These are phyloP conservation scores for Netelia inedita DNA, from an alignment of 2,888 invertebrate genomes.

Conservation along the genomic window DNA sequence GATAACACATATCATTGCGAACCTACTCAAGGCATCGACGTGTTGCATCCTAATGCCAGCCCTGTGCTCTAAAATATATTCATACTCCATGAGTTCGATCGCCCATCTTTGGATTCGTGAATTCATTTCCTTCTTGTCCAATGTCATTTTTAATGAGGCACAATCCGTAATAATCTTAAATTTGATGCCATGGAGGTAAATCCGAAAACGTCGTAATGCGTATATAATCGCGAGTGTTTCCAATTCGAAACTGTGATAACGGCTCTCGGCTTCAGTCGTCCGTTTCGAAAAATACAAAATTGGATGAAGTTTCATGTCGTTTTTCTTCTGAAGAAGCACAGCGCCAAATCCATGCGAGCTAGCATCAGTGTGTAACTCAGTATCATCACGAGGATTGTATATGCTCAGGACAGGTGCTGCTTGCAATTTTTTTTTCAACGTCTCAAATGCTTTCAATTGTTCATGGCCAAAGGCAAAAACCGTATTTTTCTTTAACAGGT, in stretches of 20 bases:
- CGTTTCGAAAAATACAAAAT: slow-evolving; percentile 78
- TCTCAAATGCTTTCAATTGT: slow-evolving; percentile 71
- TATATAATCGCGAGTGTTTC: slow-evolving; percentile 73
- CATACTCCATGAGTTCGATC: slow-evolving; percentile 71
- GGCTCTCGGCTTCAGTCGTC: slow-evolving; percentile 73
- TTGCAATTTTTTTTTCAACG: slow-evolving; percentile 68
- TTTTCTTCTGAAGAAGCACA: slow-evolving; percentile 78
- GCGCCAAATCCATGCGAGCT: slow-evolving; percentile 77
- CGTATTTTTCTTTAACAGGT: slow-evolving; percentile 71
- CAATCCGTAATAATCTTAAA: slow-evolving; percentile 78
- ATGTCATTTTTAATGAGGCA: slow-evolving; percentile 71
- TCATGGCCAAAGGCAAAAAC: slow-evolving; percentile 74
- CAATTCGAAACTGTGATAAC: slow-evolving; percentile 79
- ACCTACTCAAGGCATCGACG: slow-evolving; percentile 75
- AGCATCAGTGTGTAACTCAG: slow-evolving; percentile 80
- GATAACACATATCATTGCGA: slow-evolving; percentile 13
- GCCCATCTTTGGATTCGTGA: slow-evolving; percentile 77
- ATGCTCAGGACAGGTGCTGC: slow-evolving; percentile 73
- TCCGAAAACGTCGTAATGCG: slow-evolving; percentile 71
- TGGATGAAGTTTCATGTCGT: slow-evolving; percentile 74
- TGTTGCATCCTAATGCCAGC: slow-evolving; percentile 71
- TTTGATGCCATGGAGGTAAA: slow-evolving; percentile 73
- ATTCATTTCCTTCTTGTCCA: slow-evolving; percentile 77
- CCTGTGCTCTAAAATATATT: slow-evolving; percentile 73
- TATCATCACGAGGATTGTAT: slow-evolving; percentile 76